These are phyloP conservation scores for Muscicapa striata DNA, from an alignment of 2,797 vertebrate species.

Conservation along the genomic window DNA sequence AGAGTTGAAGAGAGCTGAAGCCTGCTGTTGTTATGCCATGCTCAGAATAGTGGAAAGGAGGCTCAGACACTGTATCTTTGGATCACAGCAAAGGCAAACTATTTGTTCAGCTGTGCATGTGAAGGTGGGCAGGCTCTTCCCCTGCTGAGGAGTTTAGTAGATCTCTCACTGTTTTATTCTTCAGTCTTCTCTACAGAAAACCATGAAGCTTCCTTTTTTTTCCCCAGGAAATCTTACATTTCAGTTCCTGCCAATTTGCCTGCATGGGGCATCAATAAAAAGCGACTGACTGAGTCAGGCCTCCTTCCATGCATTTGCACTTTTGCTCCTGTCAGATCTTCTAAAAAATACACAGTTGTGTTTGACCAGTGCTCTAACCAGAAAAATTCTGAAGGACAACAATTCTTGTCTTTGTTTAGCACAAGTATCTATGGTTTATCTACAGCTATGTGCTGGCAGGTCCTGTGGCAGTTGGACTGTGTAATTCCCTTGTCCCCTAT, in stretches of 20 bases:
- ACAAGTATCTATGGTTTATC: neutral
- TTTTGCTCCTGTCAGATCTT: neutral
- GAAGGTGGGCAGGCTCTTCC: constrained; percentile 13
- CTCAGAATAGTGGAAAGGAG: neutral
- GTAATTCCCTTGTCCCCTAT: neutral
- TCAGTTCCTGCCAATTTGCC: neutral
- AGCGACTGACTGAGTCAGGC: neutral
- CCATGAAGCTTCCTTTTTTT: neutral
- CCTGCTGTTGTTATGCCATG: neutral
- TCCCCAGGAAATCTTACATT: neutral
- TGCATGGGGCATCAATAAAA: neutral
- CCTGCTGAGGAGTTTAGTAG: constrained; percentile 16
- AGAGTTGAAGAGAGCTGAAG: neutral
- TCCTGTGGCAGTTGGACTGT: neutral
- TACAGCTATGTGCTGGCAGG: neutral
- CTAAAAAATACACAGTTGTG: neutral
- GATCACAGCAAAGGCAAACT: neutral
- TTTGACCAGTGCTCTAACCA: neutral
- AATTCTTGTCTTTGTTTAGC: neutral
- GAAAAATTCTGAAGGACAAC: neutral
- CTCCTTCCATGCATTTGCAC: neutral
- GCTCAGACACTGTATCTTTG: neutral
- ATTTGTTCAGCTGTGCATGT: constrained; percentile 42
- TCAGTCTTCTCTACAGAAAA: neutral
- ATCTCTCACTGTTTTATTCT: constrained; percentile 20